These are phyloP conservation scores for Rotaria sp. DNA, from an alignment of 2,888 invertebrate species.

Conservation along the genomic window DNA sequence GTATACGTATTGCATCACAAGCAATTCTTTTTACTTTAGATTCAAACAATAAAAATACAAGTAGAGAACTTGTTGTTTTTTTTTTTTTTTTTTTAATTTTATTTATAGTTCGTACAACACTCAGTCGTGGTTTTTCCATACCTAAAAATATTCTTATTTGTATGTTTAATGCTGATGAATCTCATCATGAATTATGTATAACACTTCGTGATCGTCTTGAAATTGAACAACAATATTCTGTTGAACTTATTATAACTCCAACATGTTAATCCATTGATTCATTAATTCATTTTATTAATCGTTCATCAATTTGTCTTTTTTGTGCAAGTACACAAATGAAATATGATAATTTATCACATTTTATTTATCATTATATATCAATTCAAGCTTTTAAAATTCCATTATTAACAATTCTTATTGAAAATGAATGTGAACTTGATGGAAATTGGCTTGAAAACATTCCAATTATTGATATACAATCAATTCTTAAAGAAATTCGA, in stretches of 20 bases:
- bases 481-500: background rate
- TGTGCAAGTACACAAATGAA: background rate
- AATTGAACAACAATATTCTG: background rate
- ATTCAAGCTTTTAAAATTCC: background rate
- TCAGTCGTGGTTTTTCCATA: background rate
- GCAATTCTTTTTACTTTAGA: background rate
- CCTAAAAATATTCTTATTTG: background rate
- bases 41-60: background rate
- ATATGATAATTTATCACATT: conserved; percentile 14
- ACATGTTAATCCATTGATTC: background rate
- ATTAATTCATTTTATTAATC: background rate
- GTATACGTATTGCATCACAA: background rate
- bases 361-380: background rate
- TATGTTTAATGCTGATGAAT: background rate
- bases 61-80: background rate
- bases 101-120: background rate
- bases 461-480: background rate
- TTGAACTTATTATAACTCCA: background rate
- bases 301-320: background rate
- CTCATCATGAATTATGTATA: background rate
- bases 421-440: background rate
- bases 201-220: background rate
- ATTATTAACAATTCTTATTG: background rate
- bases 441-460: background rate
- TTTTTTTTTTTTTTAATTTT: background rate